These are phyloP conservation scores for Cheilosia vulpina DNA, from an alignment of 2,888 invertebrate species.

Conservation along the genomic window DNA sequence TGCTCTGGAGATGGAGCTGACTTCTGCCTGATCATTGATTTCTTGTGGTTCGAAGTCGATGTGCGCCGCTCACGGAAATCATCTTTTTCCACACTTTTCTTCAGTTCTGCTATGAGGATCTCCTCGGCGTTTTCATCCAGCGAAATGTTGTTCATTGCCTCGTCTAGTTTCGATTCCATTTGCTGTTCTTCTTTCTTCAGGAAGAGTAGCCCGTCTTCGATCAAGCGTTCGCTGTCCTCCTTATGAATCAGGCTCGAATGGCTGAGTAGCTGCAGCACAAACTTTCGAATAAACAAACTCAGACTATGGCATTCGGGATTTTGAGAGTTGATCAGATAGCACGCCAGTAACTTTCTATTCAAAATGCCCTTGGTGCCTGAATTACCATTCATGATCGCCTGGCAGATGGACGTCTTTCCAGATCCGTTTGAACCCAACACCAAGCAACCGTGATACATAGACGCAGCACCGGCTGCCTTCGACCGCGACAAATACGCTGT, in stretches of 20 bases:
- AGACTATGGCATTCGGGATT: constrained; percentile 93
- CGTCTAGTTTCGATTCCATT: constrained; percentile 80
- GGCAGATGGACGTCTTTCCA: constrained; percentile 96
- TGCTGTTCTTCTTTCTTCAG: constrained; percentile 81
- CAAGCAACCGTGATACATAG: constrained; percentile 90
- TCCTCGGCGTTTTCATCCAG: constrained; percentile 82
- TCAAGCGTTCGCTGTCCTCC: constrained; percentile 80
- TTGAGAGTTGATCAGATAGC: constrained; percentile 94
- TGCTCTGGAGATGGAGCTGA: constrained; percentile 80
- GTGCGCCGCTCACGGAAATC: constrained; percentile 79
- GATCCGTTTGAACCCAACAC: constrained; percentile 96
- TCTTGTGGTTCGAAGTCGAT: constrained; percentile 78
- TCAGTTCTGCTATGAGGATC: constrained; percentile 82
- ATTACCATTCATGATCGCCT: constrained; percentile 86
- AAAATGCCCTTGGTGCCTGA: constrained; percentile 83
- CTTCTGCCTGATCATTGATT: constrained; percentile 80
- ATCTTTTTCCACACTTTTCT: constrained; percentile 79
- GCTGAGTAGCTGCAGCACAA: constrained; percentile 93
- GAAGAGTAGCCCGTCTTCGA: constrained; percentile 81
- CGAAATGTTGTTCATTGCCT: constrained; percentile 81
- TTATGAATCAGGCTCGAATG: constrained; percentile 85
- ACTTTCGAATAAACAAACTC: constrained; percentile 92
- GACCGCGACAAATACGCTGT: constrained; percentile 80
- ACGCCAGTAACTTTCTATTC: constrained; percentile 91
- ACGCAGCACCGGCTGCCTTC: constrained; percentile 80